Evolutionary conservation across 2,797 vertebrate species (phyloP), one percentile per base, ranked within the genome.

Genomic region (Myotis findleyi): DNA sequence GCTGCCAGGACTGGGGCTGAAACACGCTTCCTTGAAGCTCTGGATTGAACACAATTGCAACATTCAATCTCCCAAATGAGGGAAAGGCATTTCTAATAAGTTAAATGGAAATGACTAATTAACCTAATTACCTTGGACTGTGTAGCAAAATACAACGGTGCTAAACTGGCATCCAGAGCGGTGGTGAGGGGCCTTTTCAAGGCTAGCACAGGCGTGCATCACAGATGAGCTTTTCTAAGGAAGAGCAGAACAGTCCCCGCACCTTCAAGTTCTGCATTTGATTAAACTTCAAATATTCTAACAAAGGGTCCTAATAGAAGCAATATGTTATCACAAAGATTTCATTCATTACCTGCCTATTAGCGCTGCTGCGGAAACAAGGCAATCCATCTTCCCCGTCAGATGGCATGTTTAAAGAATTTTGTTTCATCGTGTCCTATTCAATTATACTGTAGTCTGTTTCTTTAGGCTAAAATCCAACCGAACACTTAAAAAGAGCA

Each of bases 21-120:
- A 97, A 89, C 36, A n/a, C 36, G n/a, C 90, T 97, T 97, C 95
- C 86, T 89, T 96, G 57, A 91, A 98, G 97, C 95, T 97, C 97
- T 96, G 87, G 95, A 94, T 96, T 94, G 97, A 93, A 97, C 96
- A 97, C 96, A 96, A 97, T 98, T 97, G 96, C 71, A 94, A 94
- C 62, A 91, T 92, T 98, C 97, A 98, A 98, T 98, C 95, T 97
- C 95, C 89, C 81, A 93, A 97, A 98, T 96, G 94, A 96, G 97
- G 96, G 94, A 97, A 94, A 94, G 93, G 96, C 97, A 96, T 97
- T 94, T 97, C 94, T 98, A 98, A 98, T 98, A 98, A 98, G 94
- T 94, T 97, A 96, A 97, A 97, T 93, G 97, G 97, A 98, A 98
- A 95, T 98, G 97, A 98, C 98, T 98, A 98, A 98, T 98, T 98